Evolutionary conservation across 2,113 vertebrate genomes (phyloP).

Genomic region (Poecilia latipinna): DNA sequence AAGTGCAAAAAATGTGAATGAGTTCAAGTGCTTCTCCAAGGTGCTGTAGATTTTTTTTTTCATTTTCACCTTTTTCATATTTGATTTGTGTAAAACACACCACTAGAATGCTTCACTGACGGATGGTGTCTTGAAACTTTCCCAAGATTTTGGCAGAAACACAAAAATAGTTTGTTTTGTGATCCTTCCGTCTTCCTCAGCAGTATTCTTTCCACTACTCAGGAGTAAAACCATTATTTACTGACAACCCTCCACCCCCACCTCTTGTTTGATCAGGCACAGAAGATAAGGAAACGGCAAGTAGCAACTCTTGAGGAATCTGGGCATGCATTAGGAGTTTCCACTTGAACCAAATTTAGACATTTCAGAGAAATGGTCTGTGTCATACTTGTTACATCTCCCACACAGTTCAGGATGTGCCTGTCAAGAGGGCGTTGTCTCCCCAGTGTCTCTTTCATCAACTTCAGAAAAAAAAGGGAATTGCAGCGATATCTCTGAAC

Average conservation of each 20-base stretch:
- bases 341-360: constrained; percentile 45
- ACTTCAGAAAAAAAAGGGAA: constrained; percentile 43
- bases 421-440: constrained; percentile 46
- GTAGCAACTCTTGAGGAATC: constrained; percentile 29
- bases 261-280: constrained; percentile 24
- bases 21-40: not conserved
- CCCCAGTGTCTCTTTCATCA: constrained; percentile 52
- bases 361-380: constrained; percentile 36
- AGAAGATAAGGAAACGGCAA: constrained; percentile 32
- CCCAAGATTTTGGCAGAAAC: constrained; percentile 1
- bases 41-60: not conserved
- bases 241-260: constrained; percentile 28
- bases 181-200: constrained; percentile 12
- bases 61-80: too few species aligned
- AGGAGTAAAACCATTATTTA: constrained; percentile 29
- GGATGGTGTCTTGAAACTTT: constrained; percentile 12
- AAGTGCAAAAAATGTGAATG: not conserved
- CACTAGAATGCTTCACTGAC: constrained; percentile 3
- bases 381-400: constrained; percentile 41
- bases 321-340: constrained; percentile 35
- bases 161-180: constrained; percentile 43
- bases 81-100: constrained; percentile 31
- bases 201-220: constrained; percentile 12
- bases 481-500: constrained; percentile 52
- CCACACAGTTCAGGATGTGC: constrained; percentile 37